Evolutionary conservation across 2,113 vertebrate species (phyloP).

Genomic region (Daboia siamensis): DNA sequence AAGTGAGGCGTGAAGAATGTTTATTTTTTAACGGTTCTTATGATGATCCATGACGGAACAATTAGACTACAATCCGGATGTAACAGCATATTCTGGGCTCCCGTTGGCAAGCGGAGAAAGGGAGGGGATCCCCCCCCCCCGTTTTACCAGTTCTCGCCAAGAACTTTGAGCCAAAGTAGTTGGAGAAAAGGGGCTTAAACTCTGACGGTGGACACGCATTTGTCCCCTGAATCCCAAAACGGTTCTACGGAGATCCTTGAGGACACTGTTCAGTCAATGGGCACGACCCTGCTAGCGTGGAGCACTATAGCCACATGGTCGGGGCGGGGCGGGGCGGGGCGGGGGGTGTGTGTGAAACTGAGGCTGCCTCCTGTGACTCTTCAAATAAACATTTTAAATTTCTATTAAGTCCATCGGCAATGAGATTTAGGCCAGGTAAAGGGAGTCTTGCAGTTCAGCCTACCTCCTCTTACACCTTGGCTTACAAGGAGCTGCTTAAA

Average conservation of each 20-base stretch:
- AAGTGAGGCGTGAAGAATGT: slow-evolving; percentile 84
- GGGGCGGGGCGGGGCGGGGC: not conserved
- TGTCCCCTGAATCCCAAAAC: not conserved
- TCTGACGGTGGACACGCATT: not conserved
- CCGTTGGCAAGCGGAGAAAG: not conserved
- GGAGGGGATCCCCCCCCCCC: too few species aligned
- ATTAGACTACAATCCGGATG: slow-evolving; percentile 68
- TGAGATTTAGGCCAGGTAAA: not conserved
- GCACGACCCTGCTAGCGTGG: not conserved
- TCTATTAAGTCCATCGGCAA: not conserved
- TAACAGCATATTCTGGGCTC: slow-evolving; percentile 6
- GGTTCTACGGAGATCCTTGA: not conserved
- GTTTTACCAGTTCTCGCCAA: not conserved
- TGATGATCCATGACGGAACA: slow-evolving; percentile 78
- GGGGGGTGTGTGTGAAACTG: not conserved
- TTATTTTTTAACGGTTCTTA: slow-evolving; percentile 78
- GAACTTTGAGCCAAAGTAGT: not conserved
- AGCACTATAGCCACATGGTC: not conserved
- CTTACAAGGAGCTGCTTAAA: not conserved
- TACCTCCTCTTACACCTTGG: not conserved
- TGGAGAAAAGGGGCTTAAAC: not conserved
- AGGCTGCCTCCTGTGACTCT: not conserved
- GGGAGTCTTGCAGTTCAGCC: not conserved
- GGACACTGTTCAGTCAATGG: too few species aligned
- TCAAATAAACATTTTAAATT: not conserved